phyloP scores from a whole-genome alignment of 2,888 invertebrate genomes.

The Calliopum simillimum region DNA sequence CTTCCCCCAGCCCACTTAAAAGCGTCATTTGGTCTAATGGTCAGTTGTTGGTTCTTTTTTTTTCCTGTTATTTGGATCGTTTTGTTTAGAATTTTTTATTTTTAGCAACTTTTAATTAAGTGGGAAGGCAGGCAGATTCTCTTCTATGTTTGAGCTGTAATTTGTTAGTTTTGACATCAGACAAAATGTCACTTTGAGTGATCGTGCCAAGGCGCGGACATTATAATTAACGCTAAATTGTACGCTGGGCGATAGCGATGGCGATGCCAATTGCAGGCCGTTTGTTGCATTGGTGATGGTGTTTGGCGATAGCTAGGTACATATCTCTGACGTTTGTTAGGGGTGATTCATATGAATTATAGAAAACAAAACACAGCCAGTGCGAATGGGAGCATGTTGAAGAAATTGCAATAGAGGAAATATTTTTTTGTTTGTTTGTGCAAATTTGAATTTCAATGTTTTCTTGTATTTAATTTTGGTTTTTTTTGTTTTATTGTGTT shows the following conservation, averaged over 20 bases:
- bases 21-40: background rate
- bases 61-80: conserved; percentile 27
- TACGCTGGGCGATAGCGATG: conserved; percentile 3
- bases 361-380: too few relatives aligned
- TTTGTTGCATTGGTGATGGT: background rate
- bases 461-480: too few relatives aligned
- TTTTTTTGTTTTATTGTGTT: too few relatives aligned
- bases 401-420: conserved; percentile 1
- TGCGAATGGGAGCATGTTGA: background rate
- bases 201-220: conserved; percentile 55
- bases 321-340: background rate
- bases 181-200: conserved; percentile 56
- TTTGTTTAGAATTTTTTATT: conserved; percentile 5
- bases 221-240: conserved; percentile 56
- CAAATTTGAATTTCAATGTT: too few relatives aligned
- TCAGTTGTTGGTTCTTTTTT: background rate
- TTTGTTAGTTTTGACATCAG: conserved; percentile 42
- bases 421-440: too few relatives aligned
- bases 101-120: conserved; percentile 42
- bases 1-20: background rate
- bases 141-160: conserved; percentile 26
- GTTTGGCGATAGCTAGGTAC: background rate
- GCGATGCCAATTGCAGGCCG: background rate
- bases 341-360: conserved; percentile 6
- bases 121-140: conserved; percentile 39